Percentiles rank a stretch among this genome's conserved stretches.
Conservation (phyloP, 64 coral and sea anemone genomes). For the Cladopsammia gracilis region DNA sequence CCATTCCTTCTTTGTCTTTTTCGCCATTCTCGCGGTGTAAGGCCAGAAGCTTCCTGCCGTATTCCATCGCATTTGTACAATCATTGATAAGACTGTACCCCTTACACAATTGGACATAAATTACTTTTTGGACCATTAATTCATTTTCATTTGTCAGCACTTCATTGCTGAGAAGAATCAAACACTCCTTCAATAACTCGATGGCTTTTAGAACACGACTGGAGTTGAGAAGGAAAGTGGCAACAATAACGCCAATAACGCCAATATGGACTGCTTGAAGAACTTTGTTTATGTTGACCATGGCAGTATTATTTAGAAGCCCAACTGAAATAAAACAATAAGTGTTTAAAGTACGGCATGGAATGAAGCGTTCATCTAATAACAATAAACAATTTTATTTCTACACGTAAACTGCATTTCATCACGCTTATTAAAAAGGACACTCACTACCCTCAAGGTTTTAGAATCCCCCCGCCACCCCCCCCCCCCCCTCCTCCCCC, state of each 20-base stretch:
- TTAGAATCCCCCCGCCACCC: too few relatives aligned
- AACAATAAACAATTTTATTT: too few relatives aligned
- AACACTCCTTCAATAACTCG: not conserved
- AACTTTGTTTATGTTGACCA: not conserved
- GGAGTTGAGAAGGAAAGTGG: not conserved
- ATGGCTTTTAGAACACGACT: not conserved
- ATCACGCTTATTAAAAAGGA: too few relatives aligned
- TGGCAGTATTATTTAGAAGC: too few relatives aligned
- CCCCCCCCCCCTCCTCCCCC: too few relatives aligned
- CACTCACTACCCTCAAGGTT: too few relatives aligned
- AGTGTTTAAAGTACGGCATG: too few relatives aligned
- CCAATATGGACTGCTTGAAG: not conserved
- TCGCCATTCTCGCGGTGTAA: not conserved
- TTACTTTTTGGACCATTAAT: not conserved
- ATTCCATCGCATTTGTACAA: not conserved
- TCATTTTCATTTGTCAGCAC: not conserved
- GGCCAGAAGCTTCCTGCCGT: not conserved
- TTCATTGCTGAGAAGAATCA: not conserved
- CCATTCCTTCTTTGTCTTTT: not conserved
- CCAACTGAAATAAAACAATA: too few relatives aligned
- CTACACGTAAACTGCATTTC: too few relatives aligned
- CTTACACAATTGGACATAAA: not conserved
- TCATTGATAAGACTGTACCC: not conserved
- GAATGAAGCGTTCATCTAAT: too few relatives aligned
- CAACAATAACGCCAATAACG: not conserved